Base-by-base conservation (phyloP, 2,888 invertebrate genomes). In the Mactromeris polynyma region DNA sequence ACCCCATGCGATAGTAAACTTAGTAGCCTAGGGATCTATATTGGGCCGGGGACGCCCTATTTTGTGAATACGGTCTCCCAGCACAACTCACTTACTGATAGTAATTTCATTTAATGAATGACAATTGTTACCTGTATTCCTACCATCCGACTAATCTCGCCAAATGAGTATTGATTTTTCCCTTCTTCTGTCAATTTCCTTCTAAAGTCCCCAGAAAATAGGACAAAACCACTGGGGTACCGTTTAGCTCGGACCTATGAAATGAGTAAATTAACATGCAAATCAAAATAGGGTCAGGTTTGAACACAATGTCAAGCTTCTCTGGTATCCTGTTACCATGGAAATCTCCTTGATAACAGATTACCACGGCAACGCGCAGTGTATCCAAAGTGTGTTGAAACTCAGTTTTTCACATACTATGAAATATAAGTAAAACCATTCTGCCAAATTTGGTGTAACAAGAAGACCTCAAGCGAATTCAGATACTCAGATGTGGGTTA, bases 121-220 rank as follows among this genome's bases (percentile, higher is more conserved):
- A 17, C 38, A 33, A 19, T 83, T 83, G 14, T 93, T 91, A 98
- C 98, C 97, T 98, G 98, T 93, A 97, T 97, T 93, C 98, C 98
- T 94, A 98, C 98, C 95, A 98, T 97, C 95, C 98, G 97, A 96
- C 98, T 98, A 95, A 98, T 98, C 97, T 98, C 97, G 95, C 99
- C 99, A 97, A 99, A 99, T 3, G 98, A 98, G 83, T 98, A 98
- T 90, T 98, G 99, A 0, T 99, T 99, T 73, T 73, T 73, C 96
- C 98, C 98, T 94, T 98, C 98, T 92, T 99, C 98, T n/a, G 84
- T 83, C 93, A 99, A 98, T 87, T 98, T 98, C 96, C 99, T 98
- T 86, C 99, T 97, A 81, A 99, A 98, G 97, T 99, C 99, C 96
- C 99, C 98, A 79, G 99, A 99, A 97, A 99, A 99, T 90, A 99